A percentile compares a stretch with the other conserved stretches of the same genome.
phyloP scores from a whole-genome alignment of 37 sponge, comb jelly and placozoan genomes.

The Ianthella basta region DNA sequence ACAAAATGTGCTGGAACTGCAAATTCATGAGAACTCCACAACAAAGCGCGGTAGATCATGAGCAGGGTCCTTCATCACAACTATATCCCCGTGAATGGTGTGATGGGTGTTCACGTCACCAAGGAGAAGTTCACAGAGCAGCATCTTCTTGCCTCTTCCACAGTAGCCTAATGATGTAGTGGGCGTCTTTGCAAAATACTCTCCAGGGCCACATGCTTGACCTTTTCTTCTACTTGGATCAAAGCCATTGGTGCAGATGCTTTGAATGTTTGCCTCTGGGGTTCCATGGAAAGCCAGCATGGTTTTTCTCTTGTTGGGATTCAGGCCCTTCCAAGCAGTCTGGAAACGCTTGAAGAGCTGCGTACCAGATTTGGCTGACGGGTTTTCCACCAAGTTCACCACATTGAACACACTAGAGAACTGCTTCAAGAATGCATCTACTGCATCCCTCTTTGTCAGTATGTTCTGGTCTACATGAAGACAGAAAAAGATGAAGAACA shows the following conservation, averaged over 20 bases:
- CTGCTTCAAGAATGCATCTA: slow-evolving; percentile 56
- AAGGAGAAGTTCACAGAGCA: slow-evolving; percentile 76
- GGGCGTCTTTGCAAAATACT: slow-evolving; percentile 83
- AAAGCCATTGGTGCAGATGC: slow-evolving; percentile 81
- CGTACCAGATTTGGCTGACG: slow-evolving; percentile 67
- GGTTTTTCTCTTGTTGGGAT: slow-evolving; percentile 62
- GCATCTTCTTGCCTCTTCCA: slow-evolving; percentile 69
- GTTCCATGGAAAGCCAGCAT: slow-evolving; percentile 82
- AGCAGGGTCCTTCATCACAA: slow-evolving; percentile 88
- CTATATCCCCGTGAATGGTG: slow-evolving; percentile 68
- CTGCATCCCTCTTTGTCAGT: slow-evolving; percentile 59
- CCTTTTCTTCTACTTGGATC: slow-evolving; percentile 61
- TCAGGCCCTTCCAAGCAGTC: slow-evolving; percentile 32
- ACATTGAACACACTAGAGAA: slow-evolving; percentile 59
- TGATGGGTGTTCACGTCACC: slow-evolving; percentile 64
- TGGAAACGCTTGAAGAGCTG: slow-evolving; percentile 57
- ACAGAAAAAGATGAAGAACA: background rate
- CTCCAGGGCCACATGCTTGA: slow-evolving; percentile 80
- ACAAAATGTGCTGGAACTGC: too few species aligned
- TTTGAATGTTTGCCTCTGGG: slow-evolving; percentile 61
- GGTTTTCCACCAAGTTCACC: slow-evolving; percentile 65
- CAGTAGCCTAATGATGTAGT: slow-evolving; percentile 62
- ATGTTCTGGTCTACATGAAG: slow-evolving; percentile 14
- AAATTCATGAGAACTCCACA: slow-evolving; percentile 59
- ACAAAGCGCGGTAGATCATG: slow-evolving; percentile 84